Evolutionary conservation across 2,888 invertebrate species (phyloP), one percentile per base, ranked within the genome.

Genomic region (Ptilodon capucinus): DNA sequence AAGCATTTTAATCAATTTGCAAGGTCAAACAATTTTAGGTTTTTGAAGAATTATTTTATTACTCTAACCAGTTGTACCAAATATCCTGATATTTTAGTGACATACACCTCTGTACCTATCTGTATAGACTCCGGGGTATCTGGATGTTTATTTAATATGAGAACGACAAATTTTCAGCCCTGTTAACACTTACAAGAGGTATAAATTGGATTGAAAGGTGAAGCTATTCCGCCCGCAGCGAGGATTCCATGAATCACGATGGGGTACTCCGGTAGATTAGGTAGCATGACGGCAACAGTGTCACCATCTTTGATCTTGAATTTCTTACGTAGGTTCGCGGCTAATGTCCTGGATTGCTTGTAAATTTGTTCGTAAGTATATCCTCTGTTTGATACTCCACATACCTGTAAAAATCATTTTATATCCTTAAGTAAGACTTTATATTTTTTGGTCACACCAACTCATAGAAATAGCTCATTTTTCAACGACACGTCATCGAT

Each of bases 241-340:
- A 94, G 69, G 25, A 92, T 81, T 0, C 95, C 96, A 47, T 94
- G 76, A 1, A 92, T 69, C 1, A 92, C 91, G 9, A 94, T 87
- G 0, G 93, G 91, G 68, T 92, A 94, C 75, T 96, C 96, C 0
- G 95, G 95, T 25, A 92, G 68, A 76, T 96, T 96, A 7, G 94
- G 94, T 54, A 95, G 73, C 44, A 95, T 90, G 16, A 96, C 54
- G 0, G 93, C 94, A 11, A 95, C 71, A 0, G 93, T 92, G 64
- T 95, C 94, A 0, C 93, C 92, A 41, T 91, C 86, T 48, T 81
- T 81, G 2, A 95, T 67, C 45, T 93, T 93, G 23, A 95, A 91
- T 63, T 93, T 92, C 25, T 86, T 87, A 51, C 93, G 90, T 23
- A 96, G 82, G 52, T 92, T 91, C 0, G 92, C 91, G 0, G 93